Evolutionary conservation across 2,888 invertebrate genomes (phyloP).

Genomic region (Heteromyza rotundicornis): DNA sequence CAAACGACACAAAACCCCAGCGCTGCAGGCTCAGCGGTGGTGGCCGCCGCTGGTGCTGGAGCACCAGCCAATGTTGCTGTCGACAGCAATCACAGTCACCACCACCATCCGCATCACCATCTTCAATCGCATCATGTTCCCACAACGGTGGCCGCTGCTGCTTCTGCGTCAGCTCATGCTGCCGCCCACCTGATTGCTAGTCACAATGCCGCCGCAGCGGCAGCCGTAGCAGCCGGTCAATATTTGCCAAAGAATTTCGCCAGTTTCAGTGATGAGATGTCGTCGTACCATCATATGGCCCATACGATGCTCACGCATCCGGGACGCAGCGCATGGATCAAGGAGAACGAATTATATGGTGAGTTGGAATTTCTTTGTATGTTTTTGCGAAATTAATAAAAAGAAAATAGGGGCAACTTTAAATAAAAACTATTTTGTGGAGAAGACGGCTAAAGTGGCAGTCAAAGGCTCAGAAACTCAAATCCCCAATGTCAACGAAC

Average conservation of each 20-base stretch:
- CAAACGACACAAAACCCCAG: constrained; percentile 23
- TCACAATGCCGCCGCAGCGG: constrained; percentile 55
- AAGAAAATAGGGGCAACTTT: too few relatives aligned
- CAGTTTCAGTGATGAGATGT: constrained; percentile 56
- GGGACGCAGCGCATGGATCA: constrained; percentile 58
- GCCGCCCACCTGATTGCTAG: constrained; percentile 58
- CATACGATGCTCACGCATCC: constrained; percentile 58
- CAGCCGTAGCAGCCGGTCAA: constrained; percentile 52
- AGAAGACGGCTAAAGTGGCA: too few relatives aligned
- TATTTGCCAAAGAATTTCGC: constrained; percentile 58
- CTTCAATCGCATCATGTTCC: neutral
- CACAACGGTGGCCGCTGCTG: constrained; percentile 32
- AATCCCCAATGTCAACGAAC: too few relatives aligned
- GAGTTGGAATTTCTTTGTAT: constrained; percentile 32
- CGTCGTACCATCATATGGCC: constrained; percentile 60
- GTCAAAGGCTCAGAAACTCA: too few relatives aligned
- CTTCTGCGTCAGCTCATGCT: constrained; percentile 47
- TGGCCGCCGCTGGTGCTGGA: constrained; percentile 9
- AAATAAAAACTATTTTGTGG: too few relatives aligned
- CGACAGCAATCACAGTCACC: neutral
- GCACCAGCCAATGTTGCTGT: constrained; percentile 21
- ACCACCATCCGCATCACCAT: too few relatives aligned
- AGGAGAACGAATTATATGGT: constrained; percentile 62
- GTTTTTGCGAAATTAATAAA: too few relatives aligned
- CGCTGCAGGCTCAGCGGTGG: constrained; percentile 24